Evolutionary conservation across 2,113 vertebrate species (phyloP).

Genomic region (Anhinga rufa): DNA sequence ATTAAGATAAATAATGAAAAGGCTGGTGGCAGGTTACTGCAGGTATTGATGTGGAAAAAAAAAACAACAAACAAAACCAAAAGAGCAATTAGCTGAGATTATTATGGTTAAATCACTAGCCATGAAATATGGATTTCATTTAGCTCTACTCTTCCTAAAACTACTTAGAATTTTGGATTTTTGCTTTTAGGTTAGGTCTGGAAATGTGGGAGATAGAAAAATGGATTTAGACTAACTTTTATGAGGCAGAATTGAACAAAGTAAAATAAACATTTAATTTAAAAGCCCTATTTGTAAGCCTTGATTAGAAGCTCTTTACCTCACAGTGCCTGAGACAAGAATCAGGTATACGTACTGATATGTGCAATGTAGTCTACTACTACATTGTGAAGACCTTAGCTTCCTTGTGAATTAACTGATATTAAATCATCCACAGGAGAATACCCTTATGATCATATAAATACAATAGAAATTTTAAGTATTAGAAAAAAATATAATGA

Average conservation of each 20-base stretch:
- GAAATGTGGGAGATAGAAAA: background rate
- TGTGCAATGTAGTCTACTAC: too few species aligned
- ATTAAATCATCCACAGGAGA: background rate
- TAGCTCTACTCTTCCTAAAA: background rate
- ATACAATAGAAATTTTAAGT: background rate
- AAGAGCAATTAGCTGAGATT: background rate
- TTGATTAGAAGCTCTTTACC: background rate
- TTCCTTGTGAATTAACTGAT: background rate
- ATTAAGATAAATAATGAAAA: background rate
- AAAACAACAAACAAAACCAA: too few species aligned
- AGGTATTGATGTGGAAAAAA: background rate
- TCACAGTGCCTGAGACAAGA: background rate
- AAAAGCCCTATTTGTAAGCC: background rate
- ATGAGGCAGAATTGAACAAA: background rate
- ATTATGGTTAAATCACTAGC: background rate
- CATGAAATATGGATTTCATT: background rate
- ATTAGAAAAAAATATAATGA: background rate
- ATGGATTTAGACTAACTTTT: background rate
- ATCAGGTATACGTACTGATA: background rate
- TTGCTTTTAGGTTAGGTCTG: background rate
- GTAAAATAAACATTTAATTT: background rate
- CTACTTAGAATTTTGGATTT: background rate
- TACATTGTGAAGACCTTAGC: background rate
- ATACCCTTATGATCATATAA: background rate
- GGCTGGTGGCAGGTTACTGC: background rate